Evolutionary conservation across 2,797 vertebrate species (phyloP), one percentile per base, ranked within the genome.

Genomic region (Lophotriccus pileatus): DNA sequence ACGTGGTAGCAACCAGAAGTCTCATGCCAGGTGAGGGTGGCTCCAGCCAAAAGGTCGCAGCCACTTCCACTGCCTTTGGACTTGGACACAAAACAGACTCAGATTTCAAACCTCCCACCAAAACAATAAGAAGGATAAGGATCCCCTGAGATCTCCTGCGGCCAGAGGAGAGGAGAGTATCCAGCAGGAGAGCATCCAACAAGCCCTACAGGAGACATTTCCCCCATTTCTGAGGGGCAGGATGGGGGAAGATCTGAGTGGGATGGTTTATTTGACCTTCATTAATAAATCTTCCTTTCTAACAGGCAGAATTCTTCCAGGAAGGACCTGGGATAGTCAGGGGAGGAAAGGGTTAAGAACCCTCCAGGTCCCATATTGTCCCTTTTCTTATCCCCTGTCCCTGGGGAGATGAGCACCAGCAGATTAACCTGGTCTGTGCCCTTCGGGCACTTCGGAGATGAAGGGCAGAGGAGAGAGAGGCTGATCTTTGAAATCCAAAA

Each of bases 281-380:
- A 0, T 34, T 16, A 32, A 10, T 46, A 73, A 77, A 60, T 52
- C 47, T 47, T 79, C 43, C 32, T 55, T 84, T 47, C 66, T 20
- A 46, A 25, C 52, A 82, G 50, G 21, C 41, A 49, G 80, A 53
- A 75, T 92, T 84, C 77, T 88, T 64, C 63, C 66, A 72, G 46
- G 72, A 20, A 75, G 67, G 37, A 59, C 37, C 15, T 10, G 7
- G 25, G 15, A 23, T 17, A 78, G 37, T 64, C 32, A 30, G n/a
- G 75, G 21, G 30, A 79, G 11, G 41, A 95, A 93, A 72, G 80
- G 70, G 84, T 97, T 96, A 96, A 97, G 80, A 95, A 76, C 76
- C 69, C 92, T 94, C 43, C 82, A 87, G 95, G 95, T 85, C 89
- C 91, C 56, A 66, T 74, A 91, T 64, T 94, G 76, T 94, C 75